A percentile compares a stretch with the other conserved stretches of the same genome.
phyloP scores from a whole-genome alignment of 2,797 vertebrate species.

The Pangasius macronema region DNA sequence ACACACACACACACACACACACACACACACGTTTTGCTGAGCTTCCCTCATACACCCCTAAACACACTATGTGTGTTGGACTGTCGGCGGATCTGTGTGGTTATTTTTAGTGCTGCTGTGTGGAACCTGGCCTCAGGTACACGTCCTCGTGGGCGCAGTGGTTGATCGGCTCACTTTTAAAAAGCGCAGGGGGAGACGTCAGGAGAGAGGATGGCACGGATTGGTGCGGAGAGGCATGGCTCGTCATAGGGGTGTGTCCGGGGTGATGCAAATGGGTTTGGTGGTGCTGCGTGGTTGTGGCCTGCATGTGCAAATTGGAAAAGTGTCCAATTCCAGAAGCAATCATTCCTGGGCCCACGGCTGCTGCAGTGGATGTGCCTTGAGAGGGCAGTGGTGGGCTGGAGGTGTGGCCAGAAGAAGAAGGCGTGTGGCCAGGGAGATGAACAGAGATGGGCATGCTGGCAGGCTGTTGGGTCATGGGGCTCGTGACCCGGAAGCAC shows the following conservation, averaged over 20 bases:
- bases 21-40: neutral
- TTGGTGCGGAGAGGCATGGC: conserved; percentile 80
- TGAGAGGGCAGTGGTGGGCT: conserved; percentile 61
- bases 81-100: neutral
- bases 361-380: conserved; percentile 65
- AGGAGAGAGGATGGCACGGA: conserved; percentile 85
- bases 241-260: conserved; percentile 62
- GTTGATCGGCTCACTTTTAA: conserved; percentile 95
- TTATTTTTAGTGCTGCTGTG: conserved; percentile 82
- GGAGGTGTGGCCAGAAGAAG: conserved; percentile 67
- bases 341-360: conserved; percentile 77
- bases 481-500: conserved; percentile 95
- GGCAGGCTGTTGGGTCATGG: conserved; percentile 79
- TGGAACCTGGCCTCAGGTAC: conserved; percentile 84
- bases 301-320: conserved; percentile 88
- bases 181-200: conserved; percentile 91
- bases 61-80: neutral
- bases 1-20: neutral
- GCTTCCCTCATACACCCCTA: neutral
- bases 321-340: conserved; percentile 81
- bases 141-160: conserved; percentile 89
- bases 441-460: conserved; percentile 79
- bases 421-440: conserved; percentile 73
- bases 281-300: conserved; percentile 83
- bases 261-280: conserved; percentile 75